A percentile compares a stretch with the other conserved stretches of the same genome.
These are phyloP conservation scores for Gastrophryne carolinensis DNA, from an alignment of 2,797 vertebrate species.

Conservation along the genomic window DNA sequence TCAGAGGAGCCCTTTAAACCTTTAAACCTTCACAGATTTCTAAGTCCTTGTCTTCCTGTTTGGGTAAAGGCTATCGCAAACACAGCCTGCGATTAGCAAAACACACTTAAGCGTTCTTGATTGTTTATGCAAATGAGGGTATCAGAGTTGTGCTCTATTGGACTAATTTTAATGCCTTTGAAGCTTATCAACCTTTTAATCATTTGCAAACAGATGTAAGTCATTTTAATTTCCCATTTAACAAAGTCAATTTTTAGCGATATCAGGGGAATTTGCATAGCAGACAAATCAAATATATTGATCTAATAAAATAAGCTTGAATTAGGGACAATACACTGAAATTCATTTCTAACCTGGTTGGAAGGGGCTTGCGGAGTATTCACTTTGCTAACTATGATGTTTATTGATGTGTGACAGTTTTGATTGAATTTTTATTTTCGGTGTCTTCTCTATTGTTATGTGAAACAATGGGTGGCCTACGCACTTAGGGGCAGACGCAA, in stretches of 20 bases:
- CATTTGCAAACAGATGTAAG: constrained; percentile 52
- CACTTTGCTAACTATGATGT: constrained; percentile 29
- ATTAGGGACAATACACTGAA: constrained; percentile 47
- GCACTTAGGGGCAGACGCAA: background rate
- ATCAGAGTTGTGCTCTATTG: background rate
- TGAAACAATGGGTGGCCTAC: constrained; percentile 19
- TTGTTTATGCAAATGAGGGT: constrained; percentile 46
- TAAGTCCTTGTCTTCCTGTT: constrained; percentile 3
- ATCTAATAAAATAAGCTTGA: constrained; percentile 49
- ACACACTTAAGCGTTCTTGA: constrained; percentile 28
- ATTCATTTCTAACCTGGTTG: constrained; percentile 43
- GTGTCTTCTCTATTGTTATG: constrained; percentile 23
- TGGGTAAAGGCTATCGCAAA: constrained; percentile 18
- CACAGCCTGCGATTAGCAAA: constrained; percentile 37
- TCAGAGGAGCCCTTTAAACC: too few relatives aligned
- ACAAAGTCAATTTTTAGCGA: constrained; percentile 48
- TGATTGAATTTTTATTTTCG: constrained; percentile 48
- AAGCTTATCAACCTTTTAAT: constrained; percentile 52
- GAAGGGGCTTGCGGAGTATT: constrained; percentile 29
- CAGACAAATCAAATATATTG: constrained; percentile 51
- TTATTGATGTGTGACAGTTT: constrained; percentile 40
- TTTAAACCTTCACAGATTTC: too few relatives aligned
- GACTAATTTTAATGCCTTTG: constrained; percentile 33
- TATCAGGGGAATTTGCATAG: constrained; percentile 45
- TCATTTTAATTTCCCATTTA: constrained; percentile 52